Base-by-base conservation (phyloP, 1,140 invertebrate genomes). In the Eulimnadia texana region DNA sequence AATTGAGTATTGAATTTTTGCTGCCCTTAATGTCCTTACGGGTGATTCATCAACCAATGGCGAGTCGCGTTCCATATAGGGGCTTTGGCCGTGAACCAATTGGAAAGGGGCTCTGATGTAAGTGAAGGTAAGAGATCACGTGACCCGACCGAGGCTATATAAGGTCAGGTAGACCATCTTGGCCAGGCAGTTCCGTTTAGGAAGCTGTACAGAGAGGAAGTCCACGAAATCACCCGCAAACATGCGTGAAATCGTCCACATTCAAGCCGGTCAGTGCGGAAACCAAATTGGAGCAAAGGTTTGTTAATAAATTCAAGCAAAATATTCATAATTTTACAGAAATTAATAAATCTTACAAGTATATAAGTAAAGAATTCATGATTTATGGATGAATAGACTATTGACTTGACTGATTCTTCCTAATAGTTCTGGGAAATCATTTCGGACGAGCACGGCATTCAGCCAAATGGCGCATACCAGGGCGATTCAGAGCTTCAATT, bases 201-300 rank as follows among this genome's bases (percentile, higher is more conserved):
- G 33, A 42, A 42, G 16, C 33, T 42, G 33, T 6, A 9, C 6
- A 42, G 33, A 42, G 33, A 42, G n/a, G n/a, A n/a, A n/a, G n/a
- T n/a, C n/a, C n/a, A n/a, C n/a, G n/a, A n/a, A n/a, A n/a, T n/a
- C n/a, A n/a, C n/a, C 52, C 33, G 33, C 47, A 60, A 82, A 78
- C 72, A 94, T 94, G 90, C 84, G 90, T 74, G 91, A 94, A 83
- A 94, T 94, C 67, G 88, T 94, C 55, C 90, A 93, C 71, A 79
- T 94, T 60, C 91, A 94, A 74, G 87, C 85, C 62, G 91, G 91
- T 59, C 91, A 94, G 72, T 94, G 91, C 73, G 91, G 91, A 59
- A 94, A 94, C 76, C 90, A 94, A 76, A 93, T 94, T 70, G 91
- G 91, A 69, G 85, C 89, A 52, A 94, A 93, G 84, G 89, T 92